phyloP scores from a whole-genome alignment of 2,888 invertebrate species.

The Pandemis corylana region DNA sequence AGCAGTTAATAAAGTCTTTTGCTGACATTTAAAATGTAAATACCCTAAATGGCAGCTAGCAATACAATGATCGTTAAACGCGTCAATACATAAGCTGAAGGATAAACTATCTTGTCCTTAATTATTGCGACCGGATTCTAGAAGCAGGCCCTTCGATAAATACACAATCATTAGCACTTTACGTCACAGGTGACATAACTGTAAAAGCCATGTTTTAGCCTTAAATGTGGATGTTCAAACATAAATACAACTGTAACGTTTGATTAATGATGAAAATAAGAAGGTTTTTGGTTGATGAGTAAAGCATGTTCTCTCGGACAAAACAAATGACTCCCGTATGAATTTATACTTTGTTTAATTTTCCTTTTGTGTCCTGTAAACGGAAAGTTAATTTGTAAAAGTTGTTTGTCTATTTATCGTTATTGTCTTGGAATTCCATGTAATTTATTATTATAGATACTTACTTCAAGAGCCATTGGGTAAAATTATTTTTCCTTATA shows the following conservation, averaged over 20 bases:
- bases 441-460: background rate
- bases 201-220: conserved; percentile 11
- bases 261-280: background rate
- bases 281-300: background rate
- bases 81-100: conserved; percentile 30
- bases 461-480: background rate
- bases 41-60: conserved; percentile 17
- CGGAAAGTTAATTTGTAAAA: too few species aligned
- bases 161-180: conserved; percentile 21
- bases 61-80: conserved; percentile 24
- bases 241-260: background rate
- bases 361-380: too few species aligned
- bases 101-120: conserved; percentile 27
- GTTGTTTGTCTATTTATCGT: too few species aligned
- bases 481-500: background rate
- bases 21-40: conserved; percentile 26
- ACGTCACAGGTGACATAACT: conserved; percentile 35
- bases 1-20: background rate
- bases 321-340: background rate
- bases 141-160: conserved; percentile 37
- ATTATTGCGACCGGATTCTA: conserved; percentile 28
- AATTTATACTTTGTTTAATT: too few species aligned
- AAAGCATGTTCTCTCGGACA: background rate
- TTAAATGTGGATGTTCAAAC: background rate
- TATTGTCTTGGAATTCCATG: background rate